Base-by-base conservation (phyloP, 2,888 invertebrate species). In the Allolobophora icterica region DNA sequence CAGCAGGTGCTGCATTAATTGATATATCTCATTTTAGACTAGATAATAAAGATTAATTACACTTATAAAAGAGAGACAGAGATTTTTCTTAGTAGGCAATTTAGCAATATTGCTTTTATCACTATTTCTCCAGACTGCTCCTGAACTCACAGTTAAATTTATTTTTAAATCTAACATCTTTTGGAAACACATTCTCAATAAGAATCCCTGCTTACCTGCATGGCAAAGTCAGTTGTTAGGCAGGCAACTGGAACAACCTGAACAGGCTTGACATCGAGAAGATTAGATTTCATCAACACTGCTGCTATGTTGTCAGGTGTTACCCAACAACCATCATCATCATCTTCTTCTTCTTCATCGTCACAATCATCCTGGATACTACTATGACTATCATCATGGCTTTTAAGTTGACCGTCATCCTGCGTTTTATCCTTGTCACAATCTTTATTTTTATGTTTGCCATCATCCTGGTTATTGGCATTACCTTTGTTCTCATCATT, bases 211-310 rank as follows among this genome's bases (percentile, higher is more conserved):
- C 92, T 91, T 93, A 96, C 96, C 96, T 99, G 99, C 97, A 99
- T 98, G 0, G 99, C 98, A 96, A 98, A 99, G 96, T 99, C 99
- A 91, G 98, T 98, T 19, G 99, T 99, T 94, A 99, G 97, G 94
- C 99, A 99, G 0, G 98, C 99, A 42, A 99, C 98, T 93, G 96
- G 84, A 17, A 94, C 94, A 15, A 92, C 90, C 34, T 89, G 92
- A 52, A 94, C 93, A 89, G 92, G 93, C 90, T 93, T 93, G 58
- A 91, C 58, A 58, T 92, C 93, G 0, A 90, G 92, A 33, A 93
- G 96, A 93, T 97, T 96, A 95, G 97, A 96, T 94, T 97, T 96
- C 94, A 97, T 97, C 94, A 97, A 97, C 33, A 97, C 97, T 93
- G 83, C 33, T 33, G 92, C 96, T 38, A 99, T 96, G 95, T 99